Conservation (phyloP, 2,888 invertebrate genomes). For the Siphlonurus alternatus region DNA sequence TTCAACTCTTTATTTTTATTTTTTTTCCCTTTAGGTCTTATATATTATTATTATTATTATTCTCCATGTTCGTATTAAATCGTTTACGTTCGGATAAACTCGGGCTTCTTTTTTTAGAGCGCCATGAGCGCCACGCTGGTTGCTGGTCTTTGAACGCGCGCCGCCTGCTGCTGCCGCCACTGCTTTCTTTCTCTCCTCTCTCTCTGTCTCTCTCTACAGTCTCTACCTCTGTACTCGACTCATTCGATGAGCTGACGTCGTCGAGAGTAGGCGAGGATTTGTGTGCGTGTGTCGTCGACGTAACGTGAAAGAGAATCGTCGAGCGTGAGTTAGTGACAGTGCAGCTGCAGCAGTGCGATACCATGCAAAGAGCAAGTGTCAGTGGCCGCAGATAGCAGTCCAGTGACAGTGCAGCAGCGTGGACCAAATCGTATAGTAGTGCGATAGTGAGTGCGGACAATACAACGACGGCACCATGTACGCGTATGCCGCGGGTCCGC, state of each 20-base stretch:
- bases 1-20: not conserved
- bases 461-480: too few species aligned
- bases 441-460: too few species aligned
- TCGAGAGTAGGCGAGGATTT: too few species aligned
- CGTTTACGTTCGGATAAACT: not conserved
- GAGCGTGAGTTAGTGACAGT: not conserved
- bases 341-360: not conserved
- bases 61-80: not conserved
- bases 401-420: not conserved
- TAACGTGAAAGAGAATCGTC: not conserved
- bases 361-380: too few species aligned
- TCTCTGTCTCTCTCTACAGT: not conserved
- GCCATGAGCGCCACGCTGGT: not conserved
- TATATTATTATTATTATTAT: not conserved
- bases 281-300: not conserved
- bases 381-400: not conserved
- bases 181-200: too few species aligned
- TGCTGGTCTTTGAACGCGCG: not conserved
- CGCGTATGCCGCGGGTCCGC: conserved; percentile 31
- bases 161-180: too few species aligned
- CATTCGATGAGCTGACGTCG: not conserved
- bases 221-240: not conserved
- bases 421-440: too few species aligned
- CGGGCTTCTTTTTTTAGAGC: not conserved
- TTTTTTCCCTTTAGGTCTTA: not conserved